phyloP scores from a whole-genome alignment of 2,888 invertebrate genomes.

The Athalia cordata region DNA sequence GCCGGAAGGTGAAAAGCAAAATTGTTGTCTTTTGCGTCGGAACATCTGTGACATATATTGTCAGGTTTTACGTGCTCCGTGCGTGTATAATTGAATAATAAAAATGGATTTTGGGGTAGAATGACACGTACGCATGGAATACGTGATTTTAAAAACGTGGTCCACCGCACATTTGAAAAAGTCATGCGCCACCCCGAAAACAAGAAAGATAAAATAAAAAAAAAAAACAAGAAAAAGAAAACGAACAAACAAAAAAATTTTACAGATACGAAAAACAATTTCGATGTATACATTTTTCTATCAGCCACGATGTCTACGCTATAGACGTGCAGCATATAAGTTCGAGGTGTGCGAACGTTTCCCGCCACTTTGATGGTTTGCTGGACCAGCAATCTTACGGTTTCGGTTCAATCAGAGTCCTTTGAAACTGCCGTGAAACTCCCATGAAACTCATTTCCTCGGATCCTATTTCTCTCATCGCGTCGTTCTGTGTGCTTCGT shows the following conservation, averaged over 20 bases:
- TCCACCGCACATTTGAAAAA: neutral
- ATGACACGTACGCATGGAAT: neutral
- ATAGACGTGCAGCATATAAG: too few species aligned
- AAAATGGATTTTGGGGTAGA: neutral
- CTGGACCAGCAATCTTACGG: slow-evolving; percentile 31
- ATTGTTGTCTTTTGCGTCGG: too few species aligned
- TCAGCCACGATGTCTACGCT: too few species aligned
- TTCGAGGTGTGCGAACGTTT: slow-evolving; percentile 16
- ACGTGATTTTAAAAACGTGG: slow-evolving; percentile 19
- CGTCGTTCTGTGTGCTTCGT: too few species aligned
- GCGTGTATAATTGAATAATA: slow-evolving; percentile 8
- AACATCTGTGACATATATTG: too few species aligned
- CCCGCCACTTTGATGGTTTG: slow-evolving; percentile 12
- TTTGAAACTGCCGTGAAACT: slow-evolving; percentile 38
- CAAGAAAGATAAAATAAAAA: too few species aligned
- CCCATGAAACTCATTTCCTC: slow-evolving; percentile 38
- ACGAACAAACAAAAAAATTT: neutral
- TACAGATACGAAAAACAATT: neutral
- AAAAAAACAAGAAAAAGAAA: too few species aligned
- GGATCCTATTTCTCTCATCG: slow-evolving; percentile 30
- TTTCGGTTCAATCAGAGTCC: slow-evolving; percentile 38
- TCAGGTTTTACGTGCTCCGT: too few species aligned
- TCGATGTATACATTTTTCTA: neutral
- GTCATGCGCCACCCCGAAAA: neutral
- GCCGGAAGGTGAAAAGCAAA: too few species aligned